phyloP scores from a whole-genome alignment of 2,113 vertebrate species.

The Silurus glanis region DNA sequence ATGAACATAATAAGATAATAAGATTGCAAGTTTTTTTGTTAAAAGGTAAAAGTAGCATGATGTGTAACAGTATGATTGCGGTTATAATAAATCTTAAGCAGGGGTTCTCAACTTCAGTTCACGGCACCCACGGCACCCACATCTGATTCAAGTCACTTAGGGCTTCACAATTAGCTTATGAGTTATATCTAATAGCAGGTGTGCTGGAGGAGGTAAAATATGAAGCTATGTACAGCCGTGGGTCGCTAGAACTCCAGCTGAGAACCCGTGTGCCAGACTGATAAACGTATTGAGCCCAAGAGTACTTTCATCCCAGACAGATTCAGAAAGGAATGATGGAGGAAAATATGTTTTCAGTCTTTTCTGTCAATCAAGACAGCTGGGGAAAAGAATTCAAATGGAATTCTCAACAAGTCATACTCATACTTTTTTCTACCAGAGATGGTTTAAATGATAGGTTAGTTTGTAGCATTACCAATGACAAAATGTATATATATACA shows the following conservation, averaged over 20 bases:
- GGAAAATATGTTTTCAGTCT: slow-evolving; percentile 12
- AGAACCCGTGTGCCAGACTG: slow-evolving; percentile 18
- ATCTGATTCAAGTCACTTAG: slow-evolving; percentile 31
- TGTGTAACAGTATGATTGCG: not conserved
- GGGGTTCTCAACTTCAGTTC: not conserved
- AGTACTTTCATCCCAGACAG: slow-evolving; percentile 7
- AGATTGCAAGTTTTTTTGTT: slow-evolving; percentile 7
- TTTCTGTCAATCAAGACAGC: slow-evolving; percentile 18
- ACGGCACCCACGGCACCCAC: not conserved
- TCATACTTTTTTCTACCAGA: not conserved
- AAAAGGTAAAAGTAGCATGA: slow-evolving; percentile 5
- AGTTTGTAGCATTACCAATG: not conserved
- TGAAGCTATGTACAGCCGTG: not conserved
- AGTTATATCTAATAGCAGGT: slow-evolving; percentile 29
- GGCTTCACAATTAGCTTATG: slow-evolving; percentile 33
- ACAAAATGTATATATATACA: not conserved
- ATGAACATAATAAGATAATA: not conserved
- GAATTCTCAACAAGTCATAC: not conserved
- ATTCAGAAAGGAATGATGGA: slow-evolving; percentile 9
- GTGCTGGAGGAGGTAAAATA: slow-evolving; percentile 23
- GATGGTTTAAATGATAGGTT: not conserved
- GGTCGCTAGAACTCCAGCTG: slow-evolving; percentile 22
- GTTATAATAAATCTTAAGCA: slow-evolving; percentile 24
- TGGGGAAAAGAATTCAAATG: not conserved
- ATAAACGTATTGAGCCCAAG: slow-evolving; percentile 28